phyloP scores from a whole-genome alignment of 1,140 invertebrate species.

The Ceratina japonica region DNA sequence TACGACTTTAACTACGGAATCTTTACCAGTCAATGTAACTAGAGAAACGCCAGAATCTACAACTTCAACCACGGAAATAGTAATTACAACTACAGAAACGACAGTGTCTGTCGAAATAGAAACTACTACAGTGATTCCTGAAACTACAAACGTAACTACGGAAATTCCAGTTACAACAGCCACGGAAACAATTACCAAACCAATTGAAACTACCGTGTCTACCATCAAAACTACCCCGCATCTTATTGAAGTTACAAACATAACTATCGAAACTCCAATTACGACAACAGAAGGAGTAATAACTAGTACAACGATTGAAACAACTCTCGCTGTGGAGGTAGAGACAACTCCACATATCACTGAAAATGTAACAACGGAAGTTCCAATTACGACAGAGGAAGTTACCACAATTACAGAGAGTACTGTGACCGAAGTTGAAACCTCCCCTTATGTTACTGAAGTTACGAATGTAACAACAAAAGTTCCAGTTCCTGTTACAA shows the following conservation, averaged over 20 bases:
- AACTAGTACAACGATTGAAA: not conserved
- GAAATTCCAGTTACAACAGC: not conserved
- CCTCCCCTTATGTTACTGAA: not conserved
- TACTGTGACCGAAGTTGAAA: not conserved
- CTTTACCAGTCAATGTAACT: no score
- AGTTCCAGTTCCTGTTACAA: not conserved
- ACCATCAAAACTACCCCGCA: not conserved
- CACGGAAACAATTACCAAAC: not conserved
- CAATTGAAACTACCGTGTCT: not conserved
- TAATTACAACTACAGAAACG: no score
- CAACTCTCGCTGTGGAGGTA: not conserved
- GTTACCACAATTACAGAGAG: not conserved
- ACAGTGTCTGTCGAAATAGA: not conserved
- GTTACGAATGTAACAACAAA: not conserved
- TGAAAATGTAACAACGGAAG: not conserved
- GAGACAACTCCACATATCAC: not conserved
- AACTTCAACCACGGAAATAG: not conserved
- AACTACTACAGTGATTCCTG: not conserved
- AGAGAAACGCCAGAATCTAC: not conserved
- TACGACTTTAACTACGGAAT: not conserved
- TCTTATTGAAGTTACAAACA: not conserved
- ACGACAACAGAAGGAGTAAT: not conserved
- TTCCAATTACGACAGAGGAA: accelerated
- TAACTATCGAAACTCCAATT: not conserved
- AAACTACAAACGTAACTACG: not conserved